A percentile compares a stretch with the other conserved stretches of the same genome.
These are phyloP conservation scores for Coreius guichenoti DNA, from an alignment of 2,797 vertebrate genomes.

Conservation along the genomic window DNA sequence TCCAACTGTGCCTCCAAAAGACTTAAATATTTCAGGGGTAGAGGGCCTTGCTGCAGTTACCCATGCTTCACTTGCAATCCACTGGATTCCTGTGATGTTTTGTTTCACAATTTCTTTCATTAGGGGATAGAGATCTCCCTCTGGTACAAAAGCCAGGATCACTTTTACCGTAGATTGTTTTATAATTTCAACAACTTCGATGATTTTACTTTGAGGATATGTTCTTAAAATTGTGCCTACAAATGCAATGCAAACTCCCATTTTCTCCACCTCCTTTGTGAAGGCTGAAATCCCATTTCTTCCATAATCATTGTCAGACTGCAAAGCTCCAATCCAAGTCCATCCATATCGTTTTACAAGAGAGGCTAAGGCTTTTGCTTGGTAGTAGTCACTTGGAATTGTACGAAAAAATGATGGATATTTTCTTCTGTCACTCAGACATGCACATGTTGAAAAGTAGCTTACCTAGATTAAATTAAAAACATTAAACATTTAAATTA, in stretches of 20 bases:
- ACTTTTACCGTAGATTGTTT: constrained; percentile 76
- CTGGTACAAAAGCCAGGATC: constrained; percentile 77
- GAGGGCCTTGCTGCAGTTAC: constrained; percentile 75
- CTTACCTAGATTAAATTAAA: constrained; percentile 72
- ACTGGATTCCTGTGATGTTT: constrained; percentile 81
- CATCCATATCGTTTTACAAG: constrained; percentile 79
- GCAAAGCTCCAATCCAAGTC: constrained; percentile 81
- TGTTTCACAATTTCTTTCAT: constrained; percentile 78
- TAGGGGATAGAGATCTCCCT: constrained; percentile 76
- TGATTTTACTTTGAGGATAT: constrained; percentile 68
- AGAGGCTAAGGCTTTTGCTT: constrained; percentile 79
- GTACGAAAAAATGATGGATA: constrained; percentile 83
- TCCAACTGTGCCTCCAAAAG: constrained; percentile 78
- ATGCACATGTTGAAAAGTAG: constrained; percentile 84
- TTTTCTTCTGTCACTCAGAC: constrained; percentile 77
- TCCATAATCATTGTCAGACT: constrained; percentile 81
- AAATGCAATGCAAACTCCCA: constrained; percentile 79
- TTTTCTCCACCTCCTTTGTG: constrained; percentile 72
- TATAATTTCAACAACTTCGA: constrained; percentile 74
- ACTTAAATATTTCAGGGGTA: constrained; percentile 73
- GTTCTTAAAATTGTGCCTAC: constrained; percentile 74
- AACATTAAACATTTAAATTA: background rate
- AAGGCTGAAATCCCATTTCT: constrained; percentile 76
- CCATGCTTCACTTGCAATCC: constrained; percentile 83
- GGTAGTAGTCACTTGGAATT: constrained; percentile 80